phyloP scores from a whole-genome alignment of 1,140 invertebrate genomes.

The Drosophila melanogaster region DNA sequence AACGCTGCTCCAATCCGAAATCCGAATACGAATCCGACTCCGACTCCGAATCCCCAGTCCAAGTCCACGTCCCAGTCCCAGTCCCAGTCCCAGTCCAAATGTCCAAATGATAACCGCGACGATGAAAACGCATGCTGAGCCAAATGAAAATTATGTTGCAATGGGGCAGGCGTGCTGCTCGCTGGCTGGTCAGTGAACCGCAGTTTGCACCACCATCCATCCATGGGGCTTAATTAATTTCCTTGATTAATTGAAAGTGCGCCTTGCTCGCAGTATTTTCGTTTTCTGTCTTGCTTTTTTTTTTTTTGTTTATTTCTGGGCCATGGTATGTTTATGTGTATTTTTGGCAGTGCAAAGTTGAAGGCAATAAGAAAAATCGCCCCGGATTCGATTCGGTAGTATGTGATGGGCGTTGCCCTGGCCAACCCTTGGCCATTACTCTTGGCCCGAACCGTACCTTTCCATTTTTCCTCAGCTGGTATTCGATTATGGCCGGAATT shows the following conservation, averaged over 20 bases:
- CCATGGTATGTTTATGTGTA: constrained; percentile 1
- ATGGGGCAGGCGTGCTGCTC: constrained; percentile 44
- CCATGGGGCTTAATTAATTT: constrained; percentile 75
- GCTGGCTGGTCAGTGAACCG: constrained; percentile 65
- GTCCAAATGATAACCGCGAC: constrained; percentile 80
- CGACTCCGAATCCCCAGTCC: neutral
- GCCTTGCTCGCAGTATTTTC: constrained; percentile 31
- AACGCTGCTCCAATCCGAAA: constrained; percentile 10
- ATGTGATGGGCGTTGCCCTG: constrained; percentile 67
- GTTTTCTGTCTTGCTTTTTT: constrained; percentile 11
- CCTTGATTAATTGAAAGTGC: constrained; percentile 82
- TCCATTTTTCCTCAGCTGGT: constrained; percentile 10
- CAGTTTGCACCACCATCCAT: constrained; percentile 31
- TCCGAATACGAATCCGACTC: constrained; percentile 10
- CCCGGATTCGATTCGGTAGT: constrained; percentile 66
- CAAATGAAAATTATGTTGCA: constrained; percentile 79
- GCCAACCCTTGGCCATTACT: constrained; percentile 74
- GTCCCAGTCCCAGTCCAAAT: constrained; percentile 26
- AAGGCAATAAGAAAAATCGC: constrained; percentile 70
- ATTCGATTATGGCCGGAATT: constrained; percentile 65
- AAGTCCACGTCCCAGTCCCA: neutral
- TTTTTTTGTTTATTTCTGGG: constrained; percentile 6
- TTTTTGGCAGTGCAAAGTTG: constrained; percentile 73
- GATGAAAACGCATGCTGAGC: constrained; percentile 80
- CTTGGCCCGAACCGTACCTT: constrained; percentile 33